A percentile compares a stretch with the other conserved stretches of the same genome.
Evolutionary conservation across 1,140 invertebrate species (phyloP).

Genomic region (Odontomachus brunneus): DNA sequence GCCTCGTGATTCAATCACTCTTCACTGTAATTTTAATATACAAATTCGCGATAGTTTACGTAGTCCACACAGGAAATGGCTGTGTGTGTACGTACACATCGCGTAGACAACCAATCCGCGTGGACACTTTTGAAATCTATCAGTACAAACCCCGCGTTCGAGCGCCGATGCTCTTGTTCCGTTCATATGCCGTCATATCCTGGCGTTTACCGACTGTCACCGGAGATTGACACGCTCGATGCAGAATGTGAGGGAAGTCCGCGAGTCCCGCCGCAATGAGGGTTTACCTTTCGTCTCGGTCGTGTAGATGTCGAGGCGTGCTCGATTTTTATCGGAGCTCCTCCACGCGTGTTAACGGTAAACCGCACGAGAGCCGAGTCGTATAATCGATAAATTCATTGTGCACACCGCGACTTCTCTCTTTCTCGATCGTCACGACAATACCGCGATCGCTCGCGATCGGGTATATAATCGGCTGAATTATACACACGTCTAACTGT

Average conservation of each 20-base stretch:
- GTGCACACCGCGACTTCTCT: conserved; percentile 45
- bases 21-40: too few relatives aligned
- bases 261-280: not conserved
- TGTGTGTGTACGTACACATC: too few relatives aligned
- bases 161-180: too few relatives aligned
- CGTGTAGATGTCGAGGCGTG: conserved; percentile 36
- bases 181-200: too few relatives aligned
- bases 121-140: too few relatives aligned
- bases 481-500: conserved; percentile 76
- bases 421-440: conserved; percentile 59
- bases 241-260: conserved; percentile 9
- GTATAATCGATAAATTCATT: conserved; percentile 67
- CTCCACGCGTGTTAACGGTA: conserved; percentile 63
- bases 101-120: too few relatives aligned
- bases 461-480: conserved; percentile 74
- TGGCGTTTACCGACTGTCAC: not conserved
- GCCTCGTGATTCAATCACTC: too few relatives aligned
- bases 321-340: conserved; percentile 60
- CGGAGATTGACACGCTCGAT: not conserved
- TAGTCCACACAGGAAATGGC: too few relatives aligned
- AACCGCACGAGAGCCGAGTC: conserved; percentile 29
- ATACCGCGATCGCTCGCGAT: conserved; percentile 71
- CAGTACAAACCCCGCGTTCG: too few relatives aligned
- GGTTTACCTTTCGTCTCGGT: conserved; percentile 39
- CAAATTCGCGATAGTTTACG: too few relatives aligned